Evolutionary conservation across 1,140 invertebrate genomes (phyloP), one percentile per base, ranked within the genome.

Genomic region (Apolygus lucorum): DNA sequence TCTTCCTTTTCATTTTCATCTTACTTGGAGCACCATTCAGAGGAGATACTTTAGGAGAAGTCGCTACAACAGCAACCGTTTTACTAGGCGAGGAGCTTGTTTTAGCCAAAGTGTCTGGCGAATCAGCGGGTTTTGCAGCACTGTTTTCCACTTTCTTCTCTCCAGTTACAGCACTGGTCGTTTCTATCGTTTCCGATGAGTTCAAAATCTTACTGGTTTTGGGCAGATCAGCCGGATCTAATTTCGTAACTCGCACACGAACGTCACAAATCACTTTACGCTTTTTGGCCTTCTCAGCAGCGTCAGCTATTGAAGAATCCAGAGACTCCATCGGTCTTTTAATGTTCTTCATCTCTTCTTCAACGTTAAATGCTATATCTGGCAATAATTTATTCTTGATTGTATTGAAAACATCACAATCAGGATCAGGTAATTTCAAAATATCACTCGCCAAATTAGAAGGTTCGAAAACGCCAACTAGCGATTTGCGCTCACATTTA

Each of bases 1-100:
- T 86, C 66, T 90, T 84, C 69, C 88, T 83, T 8, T 77, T 88
- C 21, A 76, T 74, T 52, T 78, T 77, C n/a, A 73, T 67, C 28
- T 74, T 75, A 59, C 63, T 29, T 42, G 67, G 52, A 25, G 63
- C 69, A 24, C 11, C 11, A 49, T 17, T 49, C 11, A 42, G 34
- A 42, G 34, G 34, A 4, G 17, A 4, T 4, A 42, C 17, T 42
- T 4, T 4, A 42, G 34, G 34, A 4, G 34, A 42, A 8, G 34
- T 17, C 4, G 34, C 4, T 8, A 42, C 34, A 42, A 8, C 17
- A 42, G 34, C 34, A 42, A 42, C 34, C 34, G 4, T 42, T 42
- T 42, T 42, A 8, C 17, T 17, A 42, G 4, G 4, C 4, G 4
- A 42, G 17, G 34, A 42, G 17, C 34, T 42, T 4, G 17, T 17